Evolutionary conservation across 2,888 invertebrate genomes (phyloP).

Genomic region (Vesta saturnalis): DNA sequence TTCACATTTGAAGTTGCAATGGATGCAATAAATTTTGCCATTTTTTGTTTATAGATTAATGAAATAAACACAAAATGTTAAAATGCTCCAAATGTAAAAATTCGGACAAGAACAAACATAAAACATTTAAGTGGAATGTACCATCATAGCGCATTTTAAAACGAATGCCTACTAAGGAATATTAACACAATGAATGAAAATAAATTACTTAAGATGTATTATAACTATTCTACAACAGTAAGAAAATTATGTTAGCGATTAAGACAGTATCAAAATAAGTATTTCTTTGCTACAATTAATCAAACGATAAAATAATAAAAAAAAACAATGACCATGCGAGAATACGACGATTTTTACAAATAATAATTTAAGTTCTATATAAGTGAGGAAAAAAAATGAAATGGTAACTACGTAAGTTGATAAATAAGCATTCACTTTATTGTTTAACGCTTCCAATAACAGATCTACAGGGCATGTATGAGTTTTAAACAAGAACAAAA

Average conservation of each 20-base stretch:
- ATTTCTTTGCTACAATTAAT: constrained; percentile 48
- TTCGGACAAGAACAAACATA: constrained; percentile 26
- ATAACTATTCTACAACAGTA: constrained; percentile 41
- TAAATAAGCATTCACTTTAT: constrained; percentile 50
- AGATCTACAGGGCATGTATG: neutral
- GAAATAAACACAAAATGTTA: constrained; percentile 17
- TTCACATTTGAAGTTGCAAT: constrained; percentile 49
- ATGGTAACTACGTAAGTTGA: constrained; percentile 54
- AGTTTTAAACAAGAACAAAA: neutral
- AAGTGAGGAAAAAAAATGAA: constrained; percentile 32
- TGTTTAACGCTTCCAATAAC: constrained; percentile 4
- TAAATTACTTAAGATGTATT: constrained; percentile 45
- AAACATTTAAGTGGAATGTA: constrained; percentile 55
- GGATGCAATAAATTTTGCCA: constrained; percentile 11
- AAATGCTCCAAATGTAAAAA: constrained; percentile 30
- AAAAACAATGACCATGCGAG: constrained; percentile 40
- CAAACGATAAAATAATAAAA: constrained; percentile 44
- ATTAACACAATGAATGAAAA: constrained; percentile 41
- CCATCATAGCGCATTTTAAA: constrained; percentile 45
- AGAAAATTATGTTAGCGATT: constrained; percentile 38
- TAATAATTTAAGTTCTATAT: constrained; percentile 23
- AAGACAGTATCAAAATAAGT: constrained; percentile 53
- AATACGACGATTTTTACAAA: constrained; percentile 31
- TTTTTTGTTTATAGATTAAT: constrained; percentile 9
- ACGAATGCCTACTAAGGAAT: constrained; percentile 48